Conservation (phyloP, 2,888 invertebrate species). For the Hyalella azteca region DNA sequence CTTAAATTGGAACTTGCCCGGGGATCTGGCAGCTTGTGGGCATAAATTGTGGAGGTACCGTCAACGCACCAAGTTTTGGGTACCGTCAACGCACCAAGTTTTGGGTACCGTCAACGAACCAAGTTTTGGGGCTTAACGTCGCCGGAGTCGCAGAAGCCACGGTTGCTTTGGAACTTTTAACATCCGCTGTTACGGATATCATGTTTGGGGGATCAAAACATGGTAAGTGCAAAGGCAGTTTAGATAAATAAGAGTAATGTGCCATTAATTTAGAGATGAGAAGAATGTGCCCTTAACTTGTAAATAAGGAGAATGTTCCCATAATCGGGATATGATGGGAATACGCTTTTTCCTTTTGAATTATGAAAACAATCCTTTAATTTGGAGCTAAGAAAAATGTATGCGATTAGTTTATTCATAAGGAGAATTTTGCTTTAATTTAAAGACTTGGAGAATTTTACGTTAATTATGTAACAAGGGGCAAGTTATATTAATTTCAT, state of each 20-base stretch:
- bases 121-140: neutral
- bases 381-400: too few species aligned
- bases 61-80: neutral
- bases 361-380: too few species aligned
- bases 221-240: neutral
- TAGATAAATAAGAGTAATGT: neutral
- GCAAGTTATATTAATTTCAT: neutral
- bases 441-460: too few species aligned
- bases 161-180: neutral
- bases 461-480: neutral
- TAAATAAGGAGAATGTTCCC: neutral
- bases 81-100: neutral
- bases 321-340: too few species aligned
- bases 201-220: neutral
- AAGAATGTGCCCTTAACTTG: neutral
- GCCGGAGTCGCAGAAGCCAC: neutral
- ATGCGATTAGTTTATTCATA: neutral
- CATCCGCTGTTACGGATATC: neutral
- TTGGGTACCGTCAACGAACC: neutral
- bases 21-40: neutral
- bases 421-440: neutral
- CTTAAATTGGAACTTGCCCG: neutral
- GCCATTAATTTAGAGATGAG: neutral
- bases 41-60: neutral
- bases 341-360: too few species aligned